A percentile compares a stretch with the other conserved stretches of the same genome.
These are phyloP conservation scores for Ambastaia sidthimunki DNA, from an alignment of 2,797 vertebrate species.

Conservation along the genomic window DNA sequence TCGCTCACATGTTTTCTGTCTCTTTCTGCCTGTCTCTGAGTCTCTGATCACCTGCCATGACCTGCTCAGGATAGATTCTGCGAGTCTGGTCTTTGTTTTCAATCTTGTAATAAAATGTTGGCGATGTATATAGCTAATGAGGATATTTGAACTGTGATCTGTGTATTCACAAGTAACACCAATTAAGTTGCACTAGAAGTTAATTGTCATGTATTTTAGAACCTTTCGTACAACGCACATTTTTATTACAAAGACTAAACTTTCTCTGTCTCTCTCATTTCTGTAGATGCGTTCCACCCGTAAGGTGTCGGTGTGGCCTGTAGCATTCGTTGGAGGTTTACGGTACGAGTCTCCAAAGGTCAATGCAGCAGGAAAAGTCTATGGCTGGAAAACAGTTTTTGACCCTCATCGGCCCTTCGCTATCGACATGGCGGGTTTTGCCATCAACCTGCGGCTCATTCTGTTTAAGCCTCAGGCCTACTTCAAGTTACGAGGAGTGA, in stretches of 20 bases:
- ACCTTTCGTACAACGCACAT: neutral
- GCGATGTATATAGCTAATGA: too few relatives aligned
- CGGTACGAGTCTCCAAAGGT: constrained; percentile 96
- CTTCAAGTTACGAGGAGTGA: constrained; percentile 96
- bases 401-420: constrained; percentile 97
- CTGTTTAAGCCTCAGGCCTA: constrained; percentile 96
- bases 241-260: neutral
- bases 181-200: neutral
- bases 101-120: neutral
- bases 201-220: neutral
- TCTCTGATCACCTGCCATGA: constrained; percentile 44
- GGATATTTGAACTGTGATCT: too few relatives aligned
- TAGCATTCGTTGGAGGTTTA: constrained; percentile 94
- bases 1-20: neutral
- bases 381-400: constrained; percentile 97
- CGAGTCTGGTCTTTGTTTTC: too few relatives aligned
- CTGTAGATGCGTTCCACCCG: constrained; percentile 92
- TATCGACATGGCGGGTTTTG: constrained; percentile 99
- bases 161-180: neutral
- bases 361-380: constrained; percentile 95
- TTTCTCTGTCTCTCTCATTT: constrained; percentile 20
- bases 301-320: constrained; percentile 97
- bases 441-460: constrained; percentile 93
- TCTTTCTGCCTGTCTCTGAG: neutral
- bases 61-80: constrained; percentile 17